Percentiles rank a stretch among this genome's conserved stretches.
Evolutionary conservation across 2,888 invertebrate species (phyloP).

Genomic region (Andrena flavipes): DNA sequence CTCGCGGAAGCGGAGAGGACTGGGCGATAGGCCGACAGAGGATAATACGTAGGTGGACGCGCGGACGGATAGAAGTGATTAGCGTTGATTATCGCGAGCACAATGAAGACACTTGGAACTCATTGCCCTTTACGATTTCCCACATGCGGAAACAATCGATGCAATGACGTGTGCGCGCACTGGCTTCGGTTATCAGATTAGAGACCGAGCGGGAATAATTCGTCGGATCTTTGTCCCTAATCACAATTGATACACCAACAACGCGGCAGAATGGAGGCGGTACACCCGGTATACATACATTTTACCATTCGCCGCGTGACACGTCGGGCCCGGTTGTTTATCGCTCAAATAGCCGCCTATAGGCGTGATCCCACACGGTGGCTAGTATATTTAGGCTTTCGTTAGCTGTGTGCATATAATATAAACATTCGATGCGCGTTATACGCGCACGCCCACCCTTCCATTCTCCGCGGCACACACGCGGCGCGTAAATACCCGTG

Average conservation of each 20-base stretch:
- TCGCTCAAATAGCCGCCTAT: constrained; percentile 75
- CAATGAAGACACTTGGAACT: constrained; percentile 72
- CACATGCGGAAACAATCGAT: constrained; percentile 74
- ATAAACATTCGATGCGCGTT: constrained; percentile 72
- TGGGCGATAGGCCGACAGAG: not conserved
- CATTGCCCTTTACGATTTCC: constrained; percentile 74
- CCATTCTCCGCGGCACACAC: constrained; percentile 10
- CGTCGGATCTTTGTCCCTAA: constrained; percentile 77
- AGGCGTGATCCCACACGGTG: constrained; percentile 74
- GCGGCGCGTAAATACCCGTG: constrained; percentile 53
- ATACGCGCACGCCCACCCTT: constrained; percentile 44
- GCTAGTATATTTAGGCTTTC: constrained; percentile 76
- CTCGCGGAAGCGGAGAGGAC: not conserved
- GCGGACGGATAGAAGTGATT: constrained; percentile 59
- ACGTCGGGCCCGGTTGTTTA: constrained; percentile 73
- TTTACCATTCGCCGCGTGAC: constrained; percentile 75
- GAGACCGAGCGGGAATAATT: constrained; percentile 75
- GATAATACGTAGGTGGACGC: not conserved
- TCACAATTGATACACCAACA: constrained; percentile 76
- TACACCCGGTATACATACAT: constrained; percentile 73
- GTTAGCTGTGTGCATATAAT: constrained; percentile 73
- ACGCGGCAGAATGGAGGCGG: constrained; percentile 72
- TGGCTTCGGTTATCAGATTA: constrained; percentile 73
- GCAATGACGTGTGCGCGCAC: constrained; percentile 73
- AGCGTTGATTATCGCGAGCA: constrained; percentile 67